Percentiles rank a stretch among this genome's conserved stretches.
These are phyloP conservation scores for Ganaspis brasiliensis DNA, from an alignment of 2,888 invertebrate genomes.

Conservation along the genomic window DNA sequence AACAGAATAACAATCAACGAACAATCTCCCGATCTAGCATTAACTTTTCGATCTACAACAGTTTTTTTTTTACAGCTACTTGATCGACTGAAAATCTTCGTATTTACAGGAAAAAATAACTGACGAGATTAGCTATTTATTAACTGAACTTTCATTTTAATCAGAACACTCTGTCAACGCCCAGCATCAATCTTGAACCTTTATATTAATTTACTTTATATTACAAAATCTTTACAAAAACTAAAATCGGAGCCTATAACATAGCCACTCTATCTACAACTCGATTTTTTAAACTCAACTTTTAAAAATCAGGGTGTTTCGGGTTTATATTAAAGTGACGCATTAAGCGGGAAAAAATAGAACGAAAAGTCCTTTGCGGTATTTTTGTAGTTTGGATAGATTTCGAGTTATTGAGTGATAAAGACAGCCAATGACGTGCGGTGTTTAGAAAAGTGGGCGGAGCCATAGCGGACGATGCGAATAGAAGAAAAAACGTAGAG, in stretches of 20 bases:
- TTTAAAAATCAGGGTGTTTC: not conserved
- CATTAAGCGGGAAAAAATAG: too few relatives aligned
- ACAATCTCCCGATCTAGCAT: conserved; percentile 15
- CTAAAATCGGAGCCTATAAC: not conserved
- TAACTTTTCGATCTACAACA: conserved; percentile 13
- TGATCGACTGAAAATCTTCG: conserved; percentile 31
- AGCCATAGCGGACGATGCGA: too few relatives aligned
- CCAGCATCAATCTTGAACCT: conserved; percentile 19
- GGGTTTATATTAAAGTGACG: too few relatives aligned
- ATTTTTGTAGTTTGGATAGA: too few relatives aligned
- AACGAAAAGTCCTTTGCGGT: too few relatives aligned
- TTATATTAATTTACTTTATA: not conserved
- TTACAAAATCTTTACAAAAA: not conserved
- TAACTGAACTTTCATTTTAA: conserved; percentile 64
- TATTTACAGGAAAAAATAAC: conserved; percentile 54
- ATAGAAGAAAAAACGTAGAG: too few relatives aligned
- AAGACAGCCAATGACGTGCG: too few relatives aligned
- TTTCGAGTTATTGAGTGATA: too few relatives aligned
- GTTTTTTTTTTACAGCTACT: conserved; percentile 20
- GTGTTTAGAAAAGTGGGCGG: too few relatives aligned
- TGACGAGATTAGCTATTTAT: conserved; percentile 54
- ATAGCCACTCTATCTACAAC: conserved; percentile 3
- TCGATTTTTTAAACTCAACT: not conserved
- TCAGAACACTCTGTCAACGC: conserved; percentile 64
- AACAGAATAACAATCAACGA: conserved; percentile 37